Conservation (phyloP, 92 coral and sea anemone species). For the Plumapathes pennacea region DNA sequence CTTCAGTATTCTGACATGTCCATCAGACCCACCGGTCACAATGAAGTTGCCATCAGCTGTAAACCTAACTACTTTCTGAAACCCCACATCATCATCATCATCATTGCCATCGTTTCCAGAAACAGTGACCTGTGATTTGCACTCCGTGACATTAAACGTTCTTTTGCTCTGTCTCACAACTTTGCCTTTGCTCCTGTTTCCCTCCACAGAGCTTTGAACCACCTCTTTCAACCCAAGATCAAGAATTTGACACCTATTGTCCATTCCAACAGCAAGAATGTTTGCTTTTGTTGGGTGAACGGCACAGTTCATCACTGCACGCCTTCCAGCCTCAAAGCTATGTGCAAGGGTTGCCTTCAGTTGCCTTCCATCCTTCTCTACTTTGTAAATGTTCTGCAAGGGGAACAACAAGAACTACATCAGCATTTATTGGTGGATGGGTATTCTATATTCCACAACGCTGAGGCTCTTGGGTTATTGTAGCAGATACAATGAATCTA, state of each 20-base stretch:
- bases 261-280: constrained; percentile 89
- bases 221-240: constrained; percentile 75
- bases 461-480: neutral
- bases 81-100: constrained; percentile 83
- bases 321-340: constrained; percentile 91
- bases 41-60: constrained; percentile 81
- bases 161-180: constrained; percentile 59
- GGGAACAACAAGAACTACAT: neutral
- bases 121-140: constrained; percentile 53
- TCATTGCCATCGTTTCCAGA: constrained; percentile 49
- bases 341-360: constrained; percentile 77
- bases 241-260: constrained; percentile 89
- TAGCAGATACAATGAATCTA: neutral
- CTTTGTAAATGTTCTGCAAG: constrained; percentile 76
- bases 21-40: constrained; percentile 98
- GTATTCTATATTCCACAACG: too few relatives aligned
- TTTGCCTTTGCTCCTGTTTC: constrained; percentile 48
- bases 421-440: too few relatives aligned
- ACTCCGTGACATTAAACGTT: constrained; percentile 53
- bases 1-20: constrained; percentile 83
- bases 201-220: constrained; percentile 43
- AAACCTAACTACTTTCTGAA: constrained; percentile 92
- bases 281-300: constrained; percentile 73
- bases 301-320: constrained; percentile 96
- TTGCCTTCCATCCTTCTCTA: constrained; percentile 55